Evolutionary conservation across 2,113 vertebrate genomes (phyloP), one percentile per base, ranked within the genome.

Genomic region (Chloroceryle aenea): DNA sequence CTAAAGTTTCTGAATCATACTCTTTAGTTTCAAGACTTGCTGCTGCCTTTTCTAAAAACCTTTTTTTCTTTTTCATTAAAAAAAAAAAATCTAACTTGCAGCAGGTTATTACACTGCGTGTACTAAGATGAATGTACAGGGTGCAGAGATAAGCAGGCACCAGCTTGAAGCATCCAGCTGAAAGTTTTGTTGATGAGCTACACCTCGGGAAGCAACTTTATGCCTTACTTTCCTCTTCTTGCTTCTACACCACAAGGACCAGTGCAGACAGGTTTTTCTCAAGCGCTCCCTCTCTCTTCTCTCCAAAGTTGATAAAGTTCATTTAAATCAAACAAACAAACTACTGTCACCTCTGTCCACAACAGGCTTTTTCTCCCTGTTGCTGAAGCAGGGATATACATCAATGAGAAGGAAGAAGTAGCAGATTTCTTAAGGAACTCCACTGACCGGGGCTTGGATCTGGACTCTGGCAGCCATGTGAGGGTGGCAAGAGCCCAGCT

Each of bases 391-490:
- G 4, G 5, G 26, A 0, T 25, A 9, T 40, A 40, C 36, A 36
- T 45, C 56, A 40, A 47, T 8, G 23, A 80, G 14, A 80, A 12
- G 7, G 16, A 50, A 66, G 22, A 38, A 85, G 43, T 4, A 14
- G 20, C 10, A 68, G 52, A 64, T 62, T 85, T 72, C 42, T 71
- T 29, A 55, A 50, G 29, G 47, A 92, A 29, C 27, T 71, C 42
- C 19, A n/a, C 9, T 43, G 72, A 74, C 14, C 25, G 43, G 23
- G 63, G 23, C 53, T 36, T 47, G 36, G n/a, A 56, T 42, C 10
- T 20, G 40, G 26, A 67, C 34, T 40, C 0, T 0, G 30, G 29
- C n/a, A 55, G 43, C 43, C 0, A 0, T 29, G 55, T 4, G 0
- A 12, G 14, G n/a, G 32, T 29, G 15, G 26, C 43, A 61, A 36